phyloP scores from a whole-genome alignment of 2,797 vertebrate genomes.

The Alosa sapidissima region DNA sequence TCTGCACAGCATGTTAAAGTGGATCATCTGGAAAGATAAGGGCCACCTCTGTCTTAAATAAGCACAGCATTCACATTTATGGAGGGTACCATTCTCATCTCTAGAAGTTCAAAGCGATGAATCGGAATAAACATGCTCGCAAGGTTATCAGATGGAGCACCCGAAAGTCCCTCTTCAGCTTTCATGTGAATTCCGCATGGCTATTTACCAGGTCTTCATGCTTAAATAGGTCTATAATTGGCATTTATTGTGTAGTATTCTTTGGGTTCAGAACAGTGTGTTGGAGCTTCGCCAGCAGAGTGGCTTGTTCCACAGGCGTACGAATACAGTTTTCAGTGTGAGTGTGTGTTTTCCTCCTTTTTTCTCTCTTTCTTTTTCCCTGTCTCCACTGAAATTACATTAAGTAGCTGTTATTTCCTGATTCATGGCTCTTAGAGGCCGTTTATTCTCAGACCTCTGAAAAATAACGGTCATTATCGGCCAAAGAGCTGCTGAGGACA shows the following conservation, averaged over 20 bases:
- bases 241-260: constrained; percentile 19
- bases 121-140: constrained; percentile 13
- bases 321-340: background rate
- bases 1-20: background rate
- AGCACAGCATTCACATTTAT: constrained; percentile 19
- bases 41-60: constrained; percentile 21
- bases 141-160: constrained; percentile 7
- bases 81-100: constrained; percentile 6
- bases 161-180: background rate
- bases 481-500: constrained; percentile 52
- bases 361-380: constrained; percentile 39
- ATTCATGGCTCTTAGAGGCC: constrained; percentile 44
- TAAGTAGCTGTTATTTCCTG: constrained; percentile 48
- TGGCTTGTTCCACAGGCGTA: background rate
- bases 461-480: constrained; percentile 52
- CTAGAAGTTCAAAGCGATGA: background rate
- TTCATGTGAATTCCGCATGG: background rate
- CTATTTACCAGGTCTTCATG: constrained; percentile 20
- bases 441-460: constrained; percentile 49
- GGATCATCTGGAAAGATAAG: constrained; percentile 5
- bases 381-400: constrained; percentile 56
- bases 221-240: constrained; percentile 19
- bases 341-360: background rate
- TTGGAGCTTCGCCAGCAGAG: background rate
- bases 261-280: background rate